phyloP scores from a whole-genome alignment of 2,113 vertebrate genomes.

The Scomber colias region DNA sequence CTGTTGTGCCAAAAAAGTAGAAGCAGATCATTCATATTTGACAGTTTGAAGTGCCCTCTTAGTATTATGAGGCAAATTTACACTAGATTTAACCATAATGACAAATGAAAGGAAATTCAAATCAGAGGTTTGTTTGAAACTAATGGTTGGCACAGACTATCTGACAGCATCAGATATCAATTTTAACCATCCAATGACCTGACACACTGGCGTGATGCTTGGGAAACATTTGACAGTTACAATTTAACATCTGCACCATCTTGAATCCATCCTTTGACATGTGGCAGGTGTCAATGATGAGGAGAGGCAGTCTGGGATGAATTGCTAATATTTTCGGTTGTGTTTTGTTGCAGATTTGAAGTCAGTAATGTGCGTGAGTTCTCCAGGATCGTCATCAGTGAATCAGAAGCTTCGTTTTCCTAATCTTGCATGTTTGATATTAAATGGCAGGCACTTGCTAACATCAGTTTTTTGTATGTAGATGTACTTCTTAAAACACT shows the following conservation, averaged over 20 bases:
- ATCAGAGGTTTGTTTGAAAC: too few relatives aligned
- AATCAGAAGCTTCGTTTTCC: too few relatives aligned
- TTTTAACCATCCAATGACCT: neutral
- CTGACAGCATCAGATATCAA: too few relatives aligned
- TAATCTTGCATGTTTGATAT: too few relatives aligned
- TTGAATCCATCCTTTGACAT: neutral
- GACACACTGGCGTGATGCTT: too few relatives aligned
- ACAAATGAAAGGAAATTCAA: neutral
- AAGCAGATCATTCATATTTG: neutral
- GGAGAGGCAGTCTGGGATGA: too few relatives aligned
- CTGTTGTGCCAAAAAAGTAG: neutral
- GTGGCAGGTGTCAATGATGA: neutral
- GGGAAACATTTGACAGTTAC: neutral
- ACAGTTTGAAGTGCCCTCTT: neutral
- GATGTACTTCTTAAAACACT: conserved; percentile 11
- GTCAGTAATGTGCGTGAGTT: too few relatives aligned
- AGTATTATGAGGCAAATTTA: neutral
- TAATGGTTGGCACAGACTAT: neutral
- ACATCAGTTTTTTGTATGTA: neutral
- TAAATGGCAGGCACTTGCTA: too few relatives aligned
- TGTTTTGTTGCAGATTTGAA: too few relatives aligned
- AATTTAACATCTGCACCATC: too few relatives aligned
- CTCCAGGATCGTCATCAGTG: too few relatives aligned
- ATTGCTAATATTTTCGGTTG: too few relatives aligned
- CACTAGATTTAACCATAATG: neutral